Evolutionary conservation across 2,113 vertebrate species (phyloP).

Genomic region (Tilapia sparmanii): DNA sequence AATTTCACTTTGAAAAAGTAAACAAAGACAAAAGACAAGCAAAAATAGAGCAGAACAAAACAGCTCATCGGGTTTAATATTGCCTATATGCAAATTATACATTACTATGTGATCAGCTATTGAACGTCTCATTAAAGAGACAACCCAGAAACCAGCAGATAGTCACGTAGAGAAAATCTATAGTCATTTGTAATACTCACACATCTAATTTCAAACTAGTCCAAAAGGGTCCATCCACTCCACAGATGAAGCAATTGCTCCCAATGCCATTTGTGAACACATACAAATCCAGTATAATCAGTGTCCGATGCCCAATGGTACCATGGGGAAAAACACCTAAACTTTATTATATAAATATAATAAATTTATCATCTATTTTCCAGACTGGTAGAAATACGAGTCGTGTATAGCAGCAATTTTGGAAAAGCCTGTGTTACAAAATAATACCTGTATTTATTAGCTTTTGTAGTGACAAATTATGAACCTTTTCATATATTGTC

Average conservation of each 20-base stretch:
- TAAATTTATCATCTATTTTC: neutral
- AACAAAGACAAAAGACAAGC: rapidly evolving
- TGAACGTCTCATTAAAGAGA: neutral
- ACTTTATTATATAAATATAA: neutral
- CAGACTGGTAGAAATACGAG: neutral
- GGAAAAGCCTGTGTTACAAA: neutral
- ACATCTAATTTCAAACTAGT: neutral
- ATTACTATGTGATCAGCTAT: neutral
- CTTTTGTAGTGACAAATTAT: neutral
- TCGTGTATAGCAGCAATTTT: neutral
- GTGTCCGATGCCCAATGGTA: rapidly evolving
- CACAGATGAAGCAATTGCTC: neutral
- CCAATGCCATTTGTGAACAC: rapidly evolving
- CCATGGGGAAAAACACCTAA: rapidly evolving
- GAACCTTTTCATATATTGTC: neutral
- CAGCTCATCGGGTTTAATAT: rapidly evolving
- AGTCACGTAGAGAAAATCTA: neutral
- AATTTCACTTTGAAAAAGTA: neutral
- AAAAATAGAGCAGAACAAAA: neutral
- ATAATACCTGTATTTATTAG: neutral
- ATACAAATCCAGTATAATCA: neutral
- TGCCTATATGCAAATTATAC: neutral
- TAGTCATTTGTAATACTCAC: rapidly evolving
- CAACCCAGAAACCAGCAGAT: neutral
- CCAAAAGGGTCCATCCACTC: neutral